phyloP scores from a whole-genome alignment of 2,888 invertebrate genomes.

The Osmoderma eremita region DNA sequence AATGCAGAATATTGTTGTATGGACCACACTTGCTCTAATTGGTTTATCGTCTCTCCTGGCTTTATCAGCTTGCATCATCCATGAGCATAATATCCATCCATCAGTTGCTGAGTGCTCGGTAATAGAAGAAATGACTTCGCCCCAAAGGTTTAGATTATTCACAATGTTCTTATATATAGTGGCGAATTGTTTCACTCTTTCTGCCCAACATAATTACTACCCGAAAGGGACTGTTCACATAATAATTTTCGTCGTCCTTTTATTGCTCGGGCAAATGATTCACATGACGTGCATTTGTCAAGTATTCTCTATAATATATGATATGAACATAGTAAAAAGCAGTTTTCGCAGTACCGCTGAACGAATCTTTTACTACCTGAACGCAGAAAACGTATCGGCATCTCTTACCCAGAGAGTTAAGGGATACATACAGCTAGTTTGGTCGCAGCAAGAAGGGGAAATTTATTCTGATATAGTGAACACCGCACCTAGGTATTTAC shows the following conservation, averaged over 20 bases:
- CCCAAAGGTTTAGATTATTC: constrained; percentile 19
- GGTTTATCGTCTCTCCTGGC: constrained; percentile 2
- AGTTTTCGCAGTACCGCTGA: constrained; percentile 23
- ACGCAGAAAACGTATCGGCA: constrained; percentile 32
- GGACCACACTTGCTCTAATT: constrained; percentile 17
- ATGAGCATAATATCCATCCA: constrained; percentile 31
- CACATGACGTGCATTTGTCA: constrained; percentile 25
- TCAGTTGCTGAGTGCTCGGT: neutral
- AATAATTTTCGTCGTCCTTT: constrained; percentile 26
- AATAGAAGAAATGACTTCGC: constrained; percentile 4
- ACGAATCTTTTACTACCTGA: constrained; percentile 35
- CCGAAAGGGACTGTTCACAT: constrained; percentile 34
- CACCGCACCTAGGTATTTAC: constrained; percentile 32
- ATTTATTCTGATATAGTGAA: constrained; percentile 28
- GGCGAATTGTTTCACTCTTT: constrained; percentile 15
- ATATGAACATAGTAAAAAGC: constrained; percentile 21
- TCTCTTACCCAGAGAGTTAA: constrained; percentile 29
- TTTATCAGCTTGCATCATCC: constrained; percentile 3
- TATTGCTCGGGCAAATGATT: constrained; percentile 27
- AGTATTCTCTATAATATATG: constrained; percentile 32
- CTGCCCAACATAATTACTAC: constrained; percentile 25
- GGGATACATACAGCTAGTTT: constrained; percentile 27
- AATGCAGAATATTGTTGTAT: constrained; percentile 28
- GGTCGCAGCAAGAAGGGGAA: constrained; percentile 30
- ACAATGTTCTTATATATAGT: constrained; percentile 27